A percentile compares a stretch with the other conserved stretches of the same genome.
Conservation (phyloP, 2,888 invertebrate species). For the Argyra leucocephala region DNA sequence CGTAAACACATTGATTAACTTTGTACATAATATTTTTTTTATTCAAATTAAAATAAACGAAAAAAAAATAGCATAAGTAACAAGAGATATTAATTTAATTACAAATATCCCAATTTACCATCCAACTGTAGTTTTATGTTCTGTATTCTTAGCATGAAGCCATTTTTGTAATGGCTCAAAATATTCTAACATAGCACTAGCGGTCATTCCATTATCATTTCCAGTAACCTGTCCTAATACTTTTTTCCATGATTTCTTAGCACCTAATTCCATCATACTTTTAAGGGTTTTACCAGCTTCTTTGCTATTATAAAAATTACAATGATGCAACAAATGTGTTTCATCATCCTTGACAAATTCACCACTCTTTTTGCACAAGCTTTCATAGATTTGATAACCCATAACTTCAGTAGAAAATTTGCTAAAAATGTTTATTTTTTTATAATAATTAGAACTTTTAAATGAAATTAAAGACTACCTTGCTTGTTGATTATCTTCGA, state of each 20-base stretch:
- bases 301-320: conserved; percentile 71
- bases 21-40: no score
- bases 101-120: no score
- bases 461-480: conserved; percentile 27
- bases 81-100: no score
- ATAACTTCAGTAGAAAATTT: conserved; percentile 71
- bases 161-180: conserved; percentile 68
- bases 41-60: no score
- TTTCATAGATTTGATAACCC: conserved; percentile 71
- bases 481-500: conserved; percentile 58
- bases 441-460: not conserved
- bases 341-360: conserved; percentile 59
- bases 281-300: conserved; percentile 63
- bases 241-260: conserved; percentile 68
- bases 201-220: conserved; percentile 49
- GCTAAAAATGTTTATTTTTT: conserved; percentile 40
- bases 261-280: conserved; percentile 57
- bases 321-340: conserved; percentile 62
- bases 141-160: conserved; percentile 29
- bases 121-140: no score
- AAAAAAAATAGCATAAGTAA: no score
- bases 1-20: no score
- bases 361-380: conserved; percentile 63
- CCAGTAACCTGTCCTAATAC: conserved; percentile 46
- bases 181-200: conserved; percentile 67